Evolutionary conservation across 2,888 invertebrate genomes (phyloP).

Genomic region (Pandemis cinnamomeana): DNA sequence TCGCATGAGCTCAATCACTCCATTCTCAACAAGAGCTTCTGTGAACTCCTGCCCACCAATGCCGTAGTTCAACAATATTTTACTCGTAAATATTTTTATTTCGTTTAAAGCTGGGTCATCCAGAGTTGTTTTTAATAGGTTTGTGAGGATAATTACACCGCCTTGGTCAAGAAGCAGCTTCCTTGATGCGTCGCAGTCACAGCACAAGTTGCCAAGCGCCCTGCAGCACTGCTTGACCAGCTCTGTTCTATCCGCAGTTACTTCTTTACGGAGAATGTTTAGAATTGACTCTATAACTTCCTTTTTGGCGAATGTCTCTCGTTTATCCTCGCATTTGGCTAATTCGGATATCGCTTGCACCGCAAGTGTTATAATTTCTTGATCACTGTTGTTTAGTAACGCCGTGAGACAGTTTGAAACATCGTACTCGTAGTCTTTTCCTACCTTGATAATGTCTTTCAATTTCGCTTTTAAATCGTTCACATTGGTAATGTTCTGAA

Average conservation of each 20-base stretch:
- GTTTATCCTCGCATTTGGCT: conserved; percentile 90
- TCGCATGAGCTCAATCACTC: conserved; percentile 81
- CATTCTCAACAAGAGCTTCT: conserved; percentile 83
- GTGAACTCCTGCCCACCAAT: conserved; percentile 89
- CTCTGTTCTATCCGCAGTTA: conserved; percentile 73
- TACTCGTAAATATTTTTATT: conserved; percentile 87
- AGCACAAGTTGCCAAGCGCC: conserved; percentile 95
- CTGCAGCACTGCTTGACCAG: conserved; percentile 90
- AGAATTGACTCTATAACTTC: conserved; percentile 85
- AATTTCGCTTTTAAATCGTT: conserved; percentile 77
- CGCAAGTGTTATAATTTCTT: conserved; percentile 82
- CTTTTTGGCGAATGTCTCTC: conserved; percentile 87
- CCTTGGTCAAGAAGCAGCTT: conserved; percentile 76
- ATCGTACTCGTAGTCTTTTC: conserved; percentile 77
- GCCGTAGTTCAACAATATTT: conserved; percentile 91
- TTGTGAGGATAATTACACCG: conserved; percentile 79
- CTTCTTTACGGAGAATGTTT: conserved; percentile 74
- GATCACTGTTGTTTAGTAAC: conserved; percentile 73
- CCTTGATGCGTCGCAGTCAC: conserved; percentile 90
- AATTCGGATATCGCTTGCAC: conserved; percentile 92
- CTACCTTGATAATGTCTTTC: conserved; percentile 72
- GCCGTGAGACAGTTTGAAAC: conserved; percentile 73
- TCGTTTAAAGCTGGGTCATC: conserved; percentile 68
- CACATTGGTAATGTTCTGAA: conserved; percentile 71
- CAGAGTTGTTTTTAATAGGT: conserved; percentile 66